phyloP scores from a whole-genome alignment of 2,797 vertebrate species.

The Molossus molossus region DNA sequence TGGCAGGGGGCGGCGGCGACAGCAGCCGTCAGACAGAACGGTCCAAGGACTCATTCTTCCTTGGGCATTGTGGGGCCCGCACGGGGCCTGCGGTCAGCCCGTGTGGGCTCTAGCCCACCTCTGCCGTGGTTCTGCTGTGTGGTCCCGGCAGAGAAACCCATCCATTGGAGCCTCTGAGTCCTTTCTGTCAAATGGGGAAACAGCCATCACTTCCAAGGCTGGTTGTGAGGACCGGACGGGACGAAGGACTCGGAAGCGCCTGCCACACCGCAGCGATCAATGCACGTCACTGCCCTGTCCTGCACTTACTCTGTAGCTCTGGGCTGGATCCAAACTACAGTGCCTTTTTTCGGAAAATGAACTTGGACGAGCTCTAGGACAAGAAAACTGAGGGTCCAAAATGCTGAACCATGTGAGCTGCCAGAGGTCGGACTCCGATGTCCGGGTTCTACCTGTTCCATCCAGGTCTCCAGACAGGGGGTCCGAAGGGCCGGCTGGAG shows the following conservation, averaged over 20 bases:
- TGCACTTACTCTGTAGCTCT: background rate
- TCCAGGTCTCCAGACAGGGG: background rate
- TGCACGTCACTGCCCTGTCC: background rate
- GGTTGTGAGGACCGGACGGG: fast-evolving
- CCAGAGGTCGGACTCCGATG: fast-evolving
- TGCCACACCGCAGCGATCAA: fast-evolving
- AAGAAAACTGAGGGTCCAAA: background rate
- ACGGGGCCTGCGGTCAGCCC: background rate
- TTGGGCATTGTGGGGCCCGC: background rate
- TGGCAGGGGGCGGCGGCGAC: background rate
- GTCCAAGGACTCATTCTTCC: background rate
- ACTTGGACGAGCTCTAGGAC: background rate
- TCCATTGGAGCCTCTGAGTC: background rate
- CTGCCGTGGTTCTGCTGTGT: background rate
- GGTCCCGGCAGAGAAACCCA: background rate
- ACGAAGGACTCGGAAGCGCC: background rate
- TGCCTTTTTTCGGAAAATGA: conserved; percentile 28
- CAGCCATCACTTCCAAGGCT: background rate
- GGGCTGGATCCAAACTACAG: background rate
- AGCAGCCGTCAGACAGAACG: background rate
- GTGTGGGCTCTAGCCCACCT: fast-evolving
- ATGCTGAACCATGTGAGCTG: background rate
- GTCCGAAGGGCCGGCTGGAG: fast-evolving
- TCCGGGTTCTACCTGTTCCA: fast-evolving
- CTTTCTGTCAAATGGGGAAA: background rate